phyloP scores from a whole-genome alignment of 2,113 vertebrate genomes.

The Phrynosoma platyrhinos region DNA sequence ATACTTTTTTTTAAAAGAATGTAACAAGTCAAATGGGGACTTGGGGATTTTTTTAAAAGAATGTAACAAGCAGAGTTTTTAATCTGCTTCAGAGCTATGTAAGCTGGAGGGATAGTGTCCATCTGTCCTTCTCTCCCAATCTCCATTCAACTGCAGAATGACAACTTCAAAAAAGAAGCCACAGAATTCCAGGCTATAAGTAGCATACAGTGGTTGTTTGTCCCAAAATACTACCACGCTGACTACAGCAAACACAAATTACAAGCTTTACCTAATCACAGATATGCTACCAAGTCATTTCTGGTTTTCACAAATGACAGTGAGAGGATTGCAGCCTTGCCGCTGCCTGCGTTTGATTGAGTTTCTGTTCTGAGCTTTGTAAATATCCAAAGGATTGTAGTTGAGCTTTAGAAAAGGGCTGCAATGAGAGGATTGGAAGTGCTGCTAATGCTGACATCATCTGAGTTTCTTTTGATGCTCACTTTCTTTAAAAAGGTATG shows the following conservation, averaged over 20 bases:
- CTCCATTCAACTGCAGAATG: conserved; percentile 66
- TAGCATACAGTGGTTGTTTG: conserved; percentile 77
- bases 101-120: background rate
- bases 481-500: background rate
- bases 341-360: conserved; percentile 61
- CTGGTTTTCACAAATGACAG: conserved; percentile 74
- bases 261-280: conserved; percentile 79
- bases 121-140: conserved; percentile 34
- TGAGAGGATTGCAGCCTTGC: conserved; percentile 57
- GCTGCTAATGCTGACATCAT: accelerated
- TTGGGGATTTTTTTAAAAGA: background rate
- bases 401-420: background rate
- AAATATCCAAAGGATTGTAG: background rate
- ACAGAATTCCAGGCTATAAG: conserved; percentile 81
- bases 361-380: conserved; percentile 60
- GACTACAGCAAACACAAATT: conserved; percentile 84
- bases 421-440: background rate
- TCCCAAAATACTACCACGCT: conserved; percentile 78
- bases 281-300: conserved; percentile 75
- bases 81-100: background rate
- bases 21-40: background rate
- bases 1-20: background rate
- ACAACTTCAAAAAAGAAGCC: conserved; percentile 76
- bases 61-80: background rate
- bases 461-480: background rate